Conservation (phyloP, 2,113 vertebrate species). For the Ranitomeya imitator region DNA sequence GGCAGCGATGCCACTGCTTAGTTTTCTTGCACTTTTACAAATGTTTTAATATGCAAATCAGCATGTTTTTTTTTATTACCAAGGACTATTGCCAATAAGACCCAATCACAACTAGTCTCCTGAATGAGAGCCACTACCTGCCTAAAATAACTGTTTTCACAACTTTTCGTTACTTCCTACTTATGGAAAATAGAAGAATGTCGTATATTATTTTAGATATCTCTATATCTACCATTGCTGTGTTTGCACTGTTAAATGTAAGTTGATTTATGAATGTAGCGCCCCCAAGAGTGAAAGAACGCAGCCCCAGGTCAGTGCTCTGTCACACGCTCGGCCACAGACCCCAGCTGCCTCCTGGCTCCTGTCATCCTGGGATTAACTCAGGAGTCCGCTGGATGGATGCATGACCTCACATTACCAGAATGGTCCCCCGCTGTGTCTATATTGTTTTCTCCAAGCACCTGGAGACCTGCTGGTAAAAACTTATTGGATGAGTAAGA, state of each 20-base stretch:
- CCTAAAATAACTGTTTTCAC: neutral
- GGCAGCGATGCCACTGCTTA: no score
- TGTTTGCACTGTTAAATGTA: neutral
- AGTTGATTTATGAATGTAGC: conserved; percentile 11
- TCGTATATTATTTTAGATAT: neutral
- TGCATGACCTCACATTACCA: conserved; percentile 40
- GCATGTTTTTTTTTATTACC: no score
- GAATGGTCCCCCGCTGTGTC: conserved; percentile 32
- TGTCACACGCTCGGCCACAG: neutral
- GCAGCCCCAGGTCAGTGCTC: neutral
- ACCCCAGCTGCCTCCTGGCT: conserved; percentile 33
- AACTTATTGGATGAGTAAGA: conserved; percentile 62
- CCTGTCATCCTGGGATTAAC: conserved; percentile 40
- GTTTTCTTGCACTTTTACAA: no score
- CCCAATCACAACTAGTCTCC: no score
- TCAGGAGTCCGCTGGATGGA: conserved; percentile 35
- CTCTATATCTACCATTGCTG: neutral
- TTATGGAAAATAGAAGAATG: neutral
- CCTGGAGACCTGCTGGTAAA: conserved; percentile 65
- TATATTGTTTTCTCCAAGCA: conserved; percentile 61
- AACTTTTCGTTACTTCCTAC: neutral
- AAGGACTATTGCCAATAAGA: no score
- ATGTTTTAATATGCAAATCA: no score
- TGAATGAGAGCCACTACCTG: no score
- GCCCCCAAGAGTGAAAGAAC: conserved; percentile 26